Conservation (phyloP, 2,113 vertebrate genomes). For the Zosterops lateralis region DNA sequence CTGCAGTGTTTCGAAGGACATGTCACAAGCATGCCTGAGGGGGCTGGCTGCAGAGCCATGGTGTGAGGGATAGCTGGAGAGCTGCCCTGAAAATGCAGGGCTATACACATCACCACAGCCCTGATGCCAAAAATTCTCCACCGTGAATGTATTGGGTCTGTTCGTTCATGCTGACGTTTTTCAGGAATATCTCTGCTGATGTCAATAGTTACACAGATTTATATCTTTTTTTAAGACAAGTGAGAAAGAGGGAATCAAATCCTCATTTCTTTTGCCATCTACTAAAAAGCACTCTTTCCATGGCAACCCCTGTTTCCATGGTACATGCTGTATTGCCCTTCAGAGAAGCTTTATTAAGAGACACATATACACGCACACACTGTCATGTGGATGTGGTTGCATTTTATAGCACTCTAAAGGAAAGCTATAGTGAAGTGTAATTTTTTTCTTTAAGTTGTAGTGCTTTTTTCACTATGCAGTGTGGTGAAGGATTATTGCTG, state of each 20-base stretch:
- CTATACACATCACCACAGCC: not conserved
- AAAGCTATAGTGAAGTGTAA: conserved; percentile 26
- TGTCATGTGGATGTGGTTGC: conserved; percentile 30
- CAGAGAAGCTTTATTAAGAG: conserved; percentile 60
- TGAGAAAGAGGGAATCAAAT: not conserved
- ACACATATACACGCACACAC: not conserved
- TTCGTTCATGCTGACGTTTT: not conserved
- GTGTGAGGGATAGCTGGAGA: not conserved
- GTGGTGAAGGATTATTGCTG: conserved; percentile 50
- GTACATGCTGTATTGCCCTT: conserved; percentile 48
- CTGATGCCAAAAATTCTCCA: not conserved
- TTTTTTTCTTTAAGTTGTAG: conserved; percentile 36
- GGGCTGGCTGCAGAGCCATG: accelerated
- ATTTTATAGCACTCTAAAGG: conserved; percentile 57
- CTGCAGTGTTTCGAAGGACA: not conserved
- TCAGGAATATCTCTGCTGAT: not conserved
- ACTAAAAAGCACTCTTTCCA: conserved; percentile 70
- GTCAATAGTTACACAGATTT: not conserved
- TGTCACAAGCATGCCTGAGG: not conserved
- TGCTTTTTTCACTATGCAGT: conserved; percentile 35
- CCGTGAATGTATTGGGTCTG: accelerated
- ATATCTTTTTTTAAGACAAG: not conserved
- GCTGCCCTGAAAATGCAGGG: not conserved
- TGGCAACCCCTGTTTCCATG: conserved; percentile 78
- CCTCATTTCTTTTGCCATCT: conserved; percentile 47